A percentile compares a stretch with the other conserved stretches of the same genome.
Evolutionary conservation across 2,113 vertebrate genomes (phyloP).

Genomic region (Sorex araneus): DNA sequence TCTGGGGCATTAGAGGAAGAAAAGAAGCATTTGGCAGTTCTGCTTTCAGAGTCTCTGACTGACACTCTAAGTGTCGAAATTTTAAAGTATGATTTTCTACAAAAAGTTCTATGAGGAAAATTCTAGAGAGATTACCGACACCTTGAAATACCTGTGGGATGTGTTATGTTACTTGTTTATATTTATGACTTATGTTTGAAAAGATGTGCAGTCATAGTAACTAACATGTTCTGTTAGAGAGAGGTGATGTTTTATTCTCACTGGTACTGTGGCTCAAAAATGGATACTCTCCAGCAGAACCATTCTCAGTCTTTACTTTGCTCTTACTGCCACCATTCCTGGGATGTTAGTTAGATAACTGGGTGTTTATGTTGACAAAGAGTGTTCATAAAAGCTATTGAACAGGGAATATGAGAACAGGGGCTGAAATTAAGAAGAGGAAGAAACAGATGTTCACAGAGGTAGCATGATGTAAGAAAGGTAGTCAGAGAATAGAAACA

Average conservation of each 20-base stretch:
- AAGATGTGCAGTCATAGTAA: not conserved
- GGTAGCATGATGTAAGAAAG: not conserved
- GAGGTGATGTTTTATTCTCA: not conserved
- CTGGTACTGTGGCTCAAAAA: not conserved
- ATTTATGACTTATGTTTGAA: not conserved
- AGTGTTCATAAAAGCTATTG: not conserved
- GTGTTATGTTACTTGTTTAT: not conserved
- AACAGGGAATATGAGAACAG: not conserved
- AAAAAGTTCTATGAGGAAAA: not conserved
- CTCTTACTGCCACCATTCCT: not conserved
- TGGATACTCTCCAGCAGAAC: not conserved
- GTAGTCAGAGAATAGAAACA: no score
- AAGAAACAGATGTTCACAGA: not conserved
- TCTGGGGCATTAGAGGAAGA: not conserved
- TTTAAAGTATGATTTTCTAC: not conserved
- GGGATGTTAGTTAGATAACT: not conserved
- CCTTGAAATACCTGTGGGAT: not conserved
- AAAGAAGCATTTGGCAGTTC: not conserved
- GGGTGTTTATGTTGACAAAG: not conserved
- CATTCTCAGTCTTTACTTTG: not conserved
- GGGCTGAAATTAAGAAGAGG: conserved; percentile 15
- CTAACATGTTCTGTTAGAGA: not conserved
- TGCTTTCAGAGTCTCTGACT: not conserved
- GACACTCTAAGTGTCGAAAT: not conserved
- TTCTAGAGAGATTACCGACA: not conserved